A percentile compares a stretch with the other conserved stretches of the same genome.
phyloP scores from a whole-genome alignment of 1,140 invertebrate genomes.

The Drosophila nebulosa region DNA sequence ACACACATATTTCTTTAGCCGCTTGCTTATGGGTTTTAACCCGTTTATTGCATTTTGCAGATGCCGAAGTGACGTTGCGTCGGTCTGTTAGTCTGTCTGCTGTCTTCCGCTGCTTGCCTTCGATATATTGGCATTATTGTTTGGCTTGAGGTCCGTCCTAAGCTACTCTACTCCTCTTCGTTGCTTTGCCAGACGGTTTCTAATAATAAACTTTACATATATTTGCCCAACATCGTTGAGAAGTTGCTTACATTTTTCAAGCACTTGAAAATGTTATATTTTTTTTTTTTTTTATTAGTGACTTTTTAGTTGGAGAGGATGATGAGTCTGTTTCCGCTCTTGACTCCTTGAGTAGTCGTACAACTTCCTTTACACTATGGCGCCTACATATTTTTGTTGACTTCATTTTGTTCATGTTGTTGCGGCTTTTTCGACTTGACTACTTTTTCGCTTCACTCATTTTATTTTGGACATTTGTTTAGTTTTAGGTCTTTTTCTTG shows the following conservation, averaged over 20 bases:
- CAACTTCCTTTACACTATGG: not conserved
- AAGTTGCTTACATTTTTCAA: not conserved
- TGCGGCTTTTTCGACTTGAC: not conserved
- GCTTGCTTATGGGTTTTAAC: not conserved
- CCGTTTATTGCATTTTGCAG: not conserved
- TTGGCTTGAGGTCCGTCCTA: not conserved
- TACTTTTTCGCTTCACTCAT: not conserved
- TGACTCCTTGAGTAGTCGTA: not conserved
- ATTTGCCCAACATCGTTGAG: not conserved
- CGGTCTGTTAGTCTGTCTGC: not conserved
- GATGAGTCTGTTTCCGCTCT: not conserved
- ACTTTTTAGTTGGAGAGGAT: not conserved
- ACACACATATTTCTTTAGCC: not conserved
- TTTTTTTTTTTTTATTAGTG: not conserved
- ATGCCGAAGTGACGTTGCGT: not conserved
- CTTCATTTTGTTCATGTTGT: not conserved
- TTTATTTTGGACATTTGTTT: not conserved
- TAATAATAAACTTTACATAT: conserved; percentile 1
- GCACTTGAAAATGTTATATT: not conserved
- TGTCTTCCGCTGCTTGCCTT: not conserved
- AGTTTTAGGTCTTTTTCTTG: not conserved
- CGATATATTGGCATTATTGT: conserved; percentile 1
- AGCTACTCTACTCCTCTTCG: not conserved
- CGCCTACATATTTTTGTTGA: not conserved
- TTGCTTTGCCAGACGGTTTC: not conserved